Base-by-base conservation (phyloP, 2,113 vertebrate species). In the Tretioscincus oriximinensis region DNA sequence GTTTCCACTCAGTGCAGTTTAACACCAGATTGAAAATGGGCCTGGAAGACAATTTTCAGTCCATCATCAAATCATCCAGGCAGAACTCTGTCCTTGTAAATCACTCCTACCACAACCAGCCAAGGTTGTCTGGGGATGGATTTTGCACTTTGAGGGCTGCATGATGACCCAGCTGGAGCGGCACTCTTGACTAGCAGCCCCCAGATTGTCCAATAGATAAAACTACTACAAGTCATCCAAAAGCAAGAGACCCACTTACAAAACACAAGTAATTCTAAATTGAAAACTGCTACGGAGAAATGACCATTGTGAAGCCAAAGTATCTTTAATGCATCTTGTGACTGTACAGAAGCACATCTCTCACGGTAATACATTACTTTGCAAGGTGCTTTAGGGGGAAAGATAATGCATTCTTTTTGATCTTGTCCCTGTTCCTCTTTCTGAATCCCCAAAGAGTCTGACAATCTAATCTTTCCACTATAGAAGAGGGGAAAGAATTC, bases 401-500 rank as follows among this genome's bases (percentile, higher is more conserved):
- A 67, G 84, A 84, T 76, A 72, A 79, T 5, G 45, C 75, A 10
- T 22, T 79, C 1, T 84, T 70, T 77, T 81, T 21, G 81, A 67
- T 22, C 71, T 66, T 73, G 1, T 61, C 22, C 0, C 0, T 35
- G 9, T 29, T 54, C 31, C 70, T 67, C 12, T 84, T 86, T 73
- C 24, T 73, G 64, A 86, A 63, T 51, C 73, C 26, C 75, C 77
- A 81, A 80, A 80, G 18, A 85, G 7, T 24, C 86, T 45, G 20
- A 63, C 49, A 51, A 31, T 76, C 84, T 74, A 71, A 82, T 51
- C 28, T 67, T 24, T 41, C 0, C 18, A n/a, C 63, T 20, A 45
- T 31, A 69, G 31, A 41, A 26, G 54, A 58, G 16, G 24, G 14
- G 18, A 61, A 58, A 78, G 81, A 84, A 61, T 84, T 51, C 35